phyloP scores from a whole-genome alignment of 2,797 vertebrate species.

The Pseudochaenichthys georgianus region DNA sequence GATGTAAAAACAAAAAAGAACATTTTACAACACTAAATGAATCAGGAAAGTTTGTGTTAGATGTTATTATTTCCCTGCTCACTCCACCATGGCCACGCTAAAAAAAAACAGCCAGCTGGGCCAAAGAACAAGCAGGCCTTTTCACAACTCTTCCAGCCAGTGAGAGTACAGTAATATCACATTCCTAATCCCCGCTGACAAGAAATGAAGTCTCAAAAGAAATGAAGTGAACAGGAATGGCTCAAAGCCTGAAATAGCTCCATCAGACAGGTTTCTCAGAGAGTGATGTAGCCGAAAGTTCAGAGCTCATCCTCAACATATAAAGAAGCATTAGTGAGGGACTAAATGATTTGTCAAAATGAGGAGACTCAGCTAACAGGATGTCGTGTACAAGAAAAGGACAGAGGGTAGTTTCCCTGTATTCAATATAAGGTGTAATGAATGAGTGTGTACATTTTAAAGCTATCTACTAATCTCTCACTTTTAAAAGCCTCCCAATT shows the following conservation, averaged over 20 bases:
- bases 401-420: constrained; percentile 1
- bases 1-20: constrained; percentile 1
- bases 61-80: constrained; percentile 34
- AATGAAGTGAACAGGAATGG: constrained; percentile 67
- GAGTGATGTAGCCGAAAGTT: constrained; percentile 69
- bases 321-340: constrained; percentile 34
- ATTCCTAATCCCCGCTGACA: constrained; percentile 64
- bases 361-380: constrained; percentile 6
- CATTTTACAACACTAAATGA: neutral
- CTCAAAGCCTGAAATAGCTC: constrained; percentile 70
- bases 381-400: constrained; percentile 1
- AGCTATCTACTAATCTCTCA: neutral
- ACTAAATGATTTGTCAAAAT: constrained; percentile 44
- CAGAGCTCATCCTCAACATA: constrained; percentile 49
- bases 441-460: neutral
- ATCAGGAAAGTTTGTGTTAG: neutral
- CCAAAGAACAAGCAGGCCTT: constrained; percentile 62
- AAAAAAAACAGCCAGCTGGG: constrained; percentile 52
- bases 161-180: constrained; percentile 59
- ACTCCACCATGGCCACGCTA: constrained; percentile 4
- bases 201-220: constrained; percentile 59
- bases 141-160: constrained; percentile 62
- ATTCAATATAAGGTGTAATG: neutral
- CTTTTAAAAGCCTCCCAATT: neutral
- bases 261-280: constrained; percentile 64